Percentiles rank a stretch among this genome's conserved stretches.
phyloP scores from a whole-genome alignment of 2,888 invertebrate genomes.

The Thumatha senex region DNA sequence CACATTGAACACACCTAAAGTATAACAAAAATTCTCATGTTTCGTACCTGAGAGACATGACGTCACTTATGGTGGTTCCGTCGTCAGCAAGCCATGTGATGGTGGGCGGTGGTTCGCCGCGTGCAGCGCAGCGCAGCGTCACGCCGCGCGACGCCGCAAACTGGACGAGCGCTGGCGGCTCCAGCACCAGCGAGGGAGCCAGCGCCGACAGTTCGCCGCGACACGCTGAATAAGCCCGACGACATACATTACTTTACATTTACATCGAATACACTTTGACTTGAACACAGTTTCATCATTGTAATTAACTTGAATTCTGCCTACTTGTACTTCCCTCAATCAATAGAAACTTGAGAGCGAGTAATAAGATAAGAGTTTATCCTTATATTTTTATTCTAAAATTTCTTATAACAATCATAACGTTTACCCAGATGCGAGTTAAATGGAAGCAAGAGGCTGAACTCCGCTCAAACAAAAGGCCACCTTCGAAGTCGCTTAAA shows the following conservation, averaged over 20 bases:
- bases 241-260: background rate
- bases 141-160: conserved; percentile 47
- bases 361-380: conserved; percentile 21
- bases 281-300: no score
- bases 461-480: conserved; percentile 39
- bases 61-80: conserved; percentile 43
- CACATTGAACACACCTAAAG: no score
- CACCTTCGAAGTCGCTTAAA: conserved; percentile 60
- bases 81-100: conserved; percentile 56
- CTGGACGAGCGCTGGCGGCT: conserved; percentile 55
- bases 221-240: background rate
- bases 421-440: conserved; percentile 3
- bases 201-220: conserved; percentile 3
- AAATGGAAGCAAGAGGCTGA: conserved; percentile 5
- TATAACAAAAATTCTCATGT: no score
- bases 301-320: no score
- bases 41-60: conserved; percentile 50
- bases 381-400: conserved; percentile 6
- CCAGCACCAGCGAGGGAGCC: conserved; percentile 47
- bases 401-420: no score
- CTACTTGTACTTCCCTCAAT: conserved; percentile 1
- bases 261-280: background rate
- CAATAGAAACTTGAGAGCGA: conserved; percentile 14
- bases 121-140: conserved; percentile 52
- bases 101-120: conserved; percentile 51